Evolutionary conservation across 2,113 vertebrate species (phyloP).

Genomic region (Myocastor coypus): DNA sequence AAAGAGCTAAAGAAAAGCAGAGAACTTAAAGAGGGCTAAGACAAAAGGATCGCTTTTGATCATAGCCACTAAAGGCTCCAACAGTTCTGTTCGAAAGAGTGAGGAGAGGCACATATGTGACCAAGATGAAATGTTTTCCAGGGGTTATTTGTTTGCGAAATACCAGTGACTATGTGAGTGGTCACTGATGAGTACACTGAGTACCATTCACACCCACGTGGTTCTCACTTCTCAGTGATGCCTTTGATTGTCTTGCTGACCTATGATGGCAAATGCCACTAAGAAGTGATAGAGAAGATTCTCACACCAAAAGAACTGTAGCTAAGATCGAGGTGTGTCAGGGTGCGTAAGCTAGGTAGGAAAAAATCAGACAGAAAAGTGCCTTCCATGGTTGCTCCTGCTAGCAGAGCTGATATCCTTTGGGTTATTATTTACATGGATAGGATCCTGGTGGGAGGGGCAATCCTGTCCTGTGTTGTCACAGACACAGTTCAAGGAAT

Average conservation of each 20-base stretch:
- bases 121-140: not conserved
- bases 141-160: not conserved
- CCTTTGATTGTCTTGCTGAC: not conserved
- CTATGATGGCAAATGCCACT: not conserved
- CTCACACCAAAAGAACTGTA: not conserved
- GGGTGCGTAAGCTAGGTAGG: not conserved
- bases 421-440: not conserved
- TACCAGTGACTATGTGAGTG: rapidly evolving
- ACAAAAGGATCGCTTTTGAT: not conserved
- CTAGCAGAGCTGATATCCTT: not conserved
- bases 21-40: not conserved
- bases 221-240: not conserved
- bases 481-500: not conserved
- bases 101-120: not conserved
- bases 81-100: not conserved
- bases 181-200: not conserved
- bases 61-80: not conserved
- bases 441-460: not conserved
- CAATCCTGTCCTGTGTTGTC: rapidly evolving
- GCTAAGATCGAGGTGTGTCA: not conserved
- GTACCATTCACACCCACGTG: not conserved
- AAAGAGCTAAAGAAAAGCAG: not conserved
- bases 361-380: not conserved
- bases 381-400: not conserved
- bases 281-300: not conserved